phyloP scores from a whole-genome alignment of 2,113 vertebrate species.

The Thermophis baileyi region DNA sequence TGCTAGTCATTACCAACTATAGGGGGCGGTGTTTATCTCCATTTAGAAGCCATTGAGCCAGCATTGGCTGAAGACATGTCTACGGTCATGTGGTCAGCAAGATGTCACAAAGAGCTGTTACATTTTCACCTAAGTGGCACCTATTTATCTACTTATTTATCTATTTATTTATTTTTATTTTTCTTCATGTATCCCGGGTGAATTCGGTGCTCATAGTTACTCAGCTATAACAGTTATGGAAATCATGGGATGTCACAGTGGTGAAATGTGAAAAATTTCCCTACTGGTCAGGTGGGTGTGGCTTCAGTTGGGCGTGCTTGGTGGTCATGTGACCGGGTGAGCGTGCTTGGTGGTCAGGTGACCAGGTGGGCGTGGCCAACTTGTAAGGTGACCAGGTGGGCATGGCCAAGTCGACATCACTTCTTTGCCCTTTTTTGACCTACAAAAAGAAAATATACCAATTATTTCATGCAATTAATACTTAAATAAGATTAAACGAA shows the following conservation, averaged over 20 bases:
- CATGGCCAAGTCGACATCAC: no score
- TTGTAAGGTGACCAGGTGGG: no score
- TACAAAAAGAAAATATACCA: no score
- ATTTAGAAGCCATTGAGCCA: background rate
- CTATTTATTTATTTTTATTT: background rate
- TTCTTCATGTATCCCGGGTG: background rate
- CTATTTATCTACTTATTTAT: background rate
- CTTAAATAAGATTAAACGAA: no score
- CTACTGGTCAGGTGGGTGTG: no score
- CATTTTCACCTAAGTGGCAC: background rate
- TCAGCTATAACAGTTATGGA: background rate
- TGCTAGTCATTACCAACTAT: background rate
- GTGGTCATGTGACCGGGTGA: no score
- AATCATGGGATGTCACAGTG: background rate
- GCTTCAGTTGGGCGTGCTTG: no score
- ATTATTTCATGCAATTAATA: no score
- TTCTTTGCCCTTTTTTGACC: no score
- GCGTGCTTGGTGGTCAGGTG: no score
- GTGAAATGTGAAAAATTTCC: no score
- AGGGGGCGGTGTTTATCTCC: background rate
- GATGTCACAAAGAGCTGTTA: background rate
- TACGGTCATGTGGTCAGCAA: background rate
- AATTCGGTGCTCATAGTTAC: background rate
- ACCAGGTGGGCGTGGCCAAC: no score
- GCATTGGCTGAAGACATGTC: background rate